These are phyloP conservation scores for Papilio xuthus DNA, from an alignment of 1,140 invertebrate species.

Conservation along the genomic window DNA sequence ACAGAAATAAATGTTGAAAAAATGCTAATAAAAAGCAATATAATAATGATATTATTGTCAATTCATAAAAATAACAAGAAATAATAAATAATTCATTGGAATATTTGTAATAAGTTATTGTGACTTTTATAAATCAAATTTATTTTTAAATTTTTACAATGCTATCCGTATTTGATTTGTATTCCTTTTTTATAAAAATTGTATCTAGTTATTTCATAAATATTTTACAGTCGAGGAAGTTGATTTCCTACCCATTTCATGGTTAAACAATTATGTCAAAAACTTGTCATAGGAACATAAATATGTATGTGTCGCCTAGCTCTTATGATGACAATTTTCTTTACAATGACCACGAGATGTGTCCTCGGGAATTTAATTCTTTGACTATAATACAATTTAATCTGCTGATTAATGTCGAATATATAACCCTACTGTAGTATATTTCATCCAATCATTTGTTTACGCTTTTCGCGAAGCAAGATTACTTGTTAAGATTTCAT, in stretches of 20 bases:
- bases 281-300: background rate
- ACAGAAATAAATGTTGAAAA: background rate
- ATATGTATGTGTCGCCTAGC: no score
- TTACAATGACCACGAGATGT: no score
- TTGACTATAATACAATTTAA: background rate
- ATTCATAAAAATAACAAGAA: background rate
- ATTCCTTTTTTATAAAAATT: background rate
- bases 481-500: slow-evolving; percentile 7
- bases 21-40: background rate
- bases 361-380: no score
- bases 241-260: background rate
- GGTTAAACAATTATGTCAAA: background rate
- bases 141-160: background rate
- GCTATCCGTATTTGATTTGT: background rate
- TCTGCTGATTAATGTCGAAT: background rate
- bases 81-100: background rate
- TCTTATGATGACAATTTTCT: background rate
- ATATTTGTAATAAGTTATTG: slow-evolving; percentile 9
- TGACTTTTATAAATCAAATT: background rate
- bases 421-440: background rate
- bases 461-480: background rate
- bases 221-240: background rate
- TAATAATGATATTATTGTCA: background rate
- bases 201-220: background rate
- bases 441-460: background rate